Conservation (phyloP, 2,888 invertebrate species). For the Eledona agricola region DNA sequence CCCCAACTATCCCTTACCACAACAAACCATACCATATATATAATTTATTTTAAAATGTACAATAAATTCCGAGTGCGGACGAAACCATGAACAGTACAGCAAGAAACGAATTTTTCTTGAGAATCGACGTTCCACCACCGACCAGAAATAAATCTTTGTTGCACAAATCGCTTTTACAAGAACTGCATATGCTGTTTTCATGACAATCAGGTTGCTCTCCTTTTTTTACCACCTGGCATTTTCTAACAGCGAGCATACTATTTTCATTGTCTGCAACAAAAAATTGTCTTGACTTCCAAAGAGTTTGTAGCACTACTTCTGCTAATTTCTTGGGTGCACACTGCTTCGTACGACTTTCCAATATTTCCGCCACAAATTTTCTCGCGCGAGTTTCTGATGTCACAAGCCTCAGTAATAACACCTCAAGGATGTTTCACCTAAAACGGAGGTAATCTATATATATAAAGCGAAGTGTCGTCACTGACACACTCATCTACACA, state of each 20-base stretch:
- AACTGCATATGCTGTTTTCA: neutral
- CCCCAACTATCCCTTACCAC: no score
- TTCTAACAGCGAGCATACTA: neutral
- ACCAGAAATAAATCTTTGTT: neutral
- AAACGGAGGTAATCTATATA: neutral
- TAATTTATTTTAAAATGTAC: no score
- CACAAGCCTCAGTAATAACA: slow-evolving; percentile 6
- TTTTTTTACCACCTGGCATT: slow-evolving; percentile 2
- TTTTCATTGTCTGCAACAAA: slow-evolving; percentile 1
- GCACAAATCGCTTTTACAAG: slow-evolving; percentile 6
- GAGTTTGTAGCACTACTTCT: no score
- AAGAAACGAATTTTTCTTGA: no score
- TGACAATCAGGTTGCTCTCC: neutral
- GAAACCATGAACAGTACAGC: no score
- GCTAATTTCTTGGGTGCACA: neutral
- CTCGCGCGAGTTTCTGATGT: neutral
- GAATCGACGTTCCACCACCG: no score
- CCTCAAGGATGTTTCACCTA: slow-evolving; percentile 1
- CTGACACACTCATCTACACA: no score
- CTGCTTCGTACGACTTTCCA: slow-evolving; percentile 5
- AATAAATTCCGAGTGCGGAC: no score
- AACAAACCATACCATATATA: no score
- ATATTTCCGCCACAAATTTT: neutral
- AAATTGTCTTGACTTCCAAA: no score
- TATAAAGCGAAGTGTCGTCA: no score